phyloP scores from a whole-genome alignment of 2,113 vertebrate species.

The Cebus imitator region DNA sequence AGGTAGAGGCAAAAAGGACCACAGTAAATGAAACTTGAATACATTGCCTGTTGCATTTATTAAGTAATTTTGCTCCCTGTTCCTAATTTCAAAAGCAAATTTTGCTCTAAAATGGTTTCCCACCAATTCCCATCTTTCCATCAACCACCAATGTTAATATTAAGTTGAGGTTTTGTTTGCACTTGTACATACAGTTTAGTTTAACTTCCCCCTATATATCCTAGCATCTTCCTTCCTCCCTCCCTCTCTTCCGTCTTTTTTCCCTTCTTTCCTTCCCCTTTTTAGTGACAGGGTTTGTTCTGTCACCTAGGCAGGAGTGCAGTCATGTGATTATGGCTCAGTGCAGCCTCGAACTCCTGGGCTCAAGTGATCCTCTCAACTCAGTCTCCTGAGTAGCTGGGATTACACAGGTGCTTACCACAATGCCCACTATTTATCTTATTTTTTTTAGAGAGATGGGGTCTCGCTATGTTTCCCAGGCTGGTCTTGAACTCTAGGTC shows the following conservation, averaged over 20 bases:
- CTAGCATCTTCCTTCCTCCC: not conserved
- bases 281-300: not conserved
- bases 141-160: not conserved
- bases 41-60: not conserved
- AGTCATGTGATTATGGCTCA: not conserved
- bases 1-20: not conserved
- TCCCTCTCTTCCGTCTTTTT: too few relatives aligned
- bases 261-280: not conserved
- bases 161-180: not conserved
- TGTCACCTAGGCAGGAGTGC: not conserved
- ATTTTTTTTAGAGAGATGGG: not conserved
- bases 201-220: not conserved
- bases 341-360: not conserved
- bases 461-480: not conserved
- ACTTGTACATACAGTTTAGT: not conserved
- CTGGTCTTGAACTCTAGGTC: not conserved
- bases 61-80: not conserved
- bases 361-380: not conserved
- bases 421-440: not conserved
- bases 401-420: not conserved
- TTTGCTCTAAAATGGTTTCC: not conserved
- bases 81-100: constrained; percentile 34
- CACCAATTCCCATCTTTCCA: not conserved
- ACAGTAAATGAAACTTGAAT: not conserved
- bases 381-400: not conserved